Percentiles rank a stretch among this genome's conserved stretches.
phyloP scores from a whole-genome alignment of 2,113 vertebrate species.

The Tapirus terrestris region DNA sequence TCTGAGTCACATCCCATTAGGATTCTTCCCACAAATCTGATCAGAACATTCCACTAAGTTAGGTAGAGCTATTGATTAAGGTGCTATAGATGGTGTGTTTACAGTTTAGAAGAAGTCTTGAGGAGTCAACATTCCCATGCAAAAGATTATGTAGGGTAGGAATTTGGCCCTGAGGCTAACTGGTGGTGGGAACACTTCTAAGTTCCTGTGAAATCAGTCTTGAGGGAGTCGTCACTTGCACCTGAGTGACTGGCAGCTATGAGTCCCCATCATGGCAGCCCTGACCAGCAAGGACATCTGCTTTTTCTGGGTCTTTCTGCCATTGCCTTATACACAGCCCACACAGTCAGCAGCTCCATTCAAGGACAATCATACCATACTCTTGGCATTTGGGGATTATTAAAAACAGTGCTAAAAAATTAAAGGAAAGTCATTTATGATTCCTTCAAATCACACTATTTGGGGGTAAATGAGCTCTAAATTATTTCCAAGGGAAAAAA shows the following conservation, averaged over 20 bases:
- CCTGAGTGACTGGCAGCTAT: not conserved
- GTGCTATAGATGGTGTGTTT: not conserved
- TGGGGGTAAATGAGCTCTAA: not conserved
- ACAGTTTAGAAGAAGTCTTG: not conserved
- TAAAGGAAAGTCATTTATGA: not conserved
- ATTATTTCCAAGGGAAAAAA: not conserved
- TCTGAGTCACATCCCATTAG: not conserved
- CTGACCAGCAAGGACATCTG: too few species aligned
- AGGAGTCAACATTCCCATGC: rapidly evolving
- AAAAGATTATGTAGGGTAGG: not conserved
- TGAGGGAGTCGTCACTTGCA: not conserved
- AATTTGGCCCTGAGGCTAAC: not conserved
- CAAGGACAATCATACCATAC: not conserved
- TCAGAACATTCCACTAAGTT: not conserved
- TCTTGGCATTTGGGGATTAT: not conserved
- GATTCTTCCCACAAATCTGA: not conserved
- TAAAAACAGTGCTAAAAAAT: not conserved
- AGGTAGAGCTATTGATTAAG: not conserved
- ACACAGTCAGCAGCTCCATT: not conserved
- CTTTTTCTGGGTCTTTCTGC: not conserved
- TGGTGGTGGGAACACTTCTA: not conserved
- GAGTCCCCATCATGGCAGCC: not conserved
- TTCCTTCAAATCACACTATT: not conserved
- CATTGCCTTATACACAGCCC: rapidly evolving
- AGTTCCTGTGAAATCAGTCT: not conserved